A percentile compares a stretch with the other conserved stretches of the same genome.
phyloP scores from a whole-genome alignment of 2,888 invertebrate species.

The Philonicus albiceps region DNA sequence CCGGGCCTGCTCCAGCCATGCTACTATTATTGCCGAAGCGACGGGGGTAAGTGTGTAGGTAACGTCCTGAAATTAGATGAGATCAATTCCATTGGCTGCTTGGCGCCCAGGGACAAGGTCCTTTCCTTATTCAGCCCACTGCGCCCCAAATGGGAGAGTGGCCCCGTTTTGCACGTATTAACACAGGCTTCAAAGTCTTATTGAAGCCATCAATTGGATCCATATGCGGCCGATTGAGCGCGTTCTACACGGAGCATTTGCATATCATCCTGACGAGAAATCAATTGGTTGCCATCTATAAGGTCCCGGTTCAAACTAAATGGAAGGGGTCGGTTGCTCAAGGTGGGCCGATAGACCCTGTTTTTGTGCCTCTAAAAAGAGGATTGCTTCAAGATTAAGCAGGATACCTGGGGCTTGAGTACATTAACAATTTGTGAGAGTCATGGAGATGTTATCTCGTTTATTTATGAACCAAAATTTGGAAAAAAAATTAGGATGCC shows the following conservation, averaged over 20 bases:
- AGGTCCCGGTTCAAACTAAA: background rate
- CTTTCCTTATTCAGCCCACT: background rate
- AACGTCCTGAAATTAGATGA: constrained; percentile 22
- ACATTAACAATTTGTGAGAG: background rate
- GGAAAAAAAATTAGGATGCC: background rate
- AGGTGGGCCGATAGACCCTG: background rate
- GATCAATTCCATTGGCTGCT: background rate
- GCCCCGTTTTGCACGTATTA: background rate
- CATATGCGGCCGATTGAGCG: constrained; percentile 1
- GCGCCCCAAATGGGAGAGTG: background rate
- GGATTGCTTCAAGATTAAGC: background rate
- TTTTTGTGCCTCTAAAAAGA: background rate
- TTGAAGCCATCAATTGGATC: background rate
- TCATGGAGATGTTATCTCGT: background rate
- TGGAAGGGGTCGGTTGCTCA: background rate
- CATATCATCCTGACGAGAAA: constrained; percentile 17
- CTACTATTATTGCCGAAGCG: background rate
- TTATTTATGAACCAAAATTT: background rate
- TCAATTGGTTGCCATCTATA: constrained; percentile 3
- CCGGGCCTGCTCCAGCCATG: background rate
- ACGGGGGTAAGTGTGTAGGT: background rate
- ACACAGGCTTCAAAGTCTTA: background rate
- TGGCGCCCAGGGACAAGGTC: background rate
- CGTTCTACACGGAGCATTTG: background rate
- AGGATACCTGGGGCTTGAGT: background rate